These are phyloP conservation scores for Atta colombica DNA, from an alignment of 1,140 invertebrate genomes.

Conservation along the genomic window DNA sequence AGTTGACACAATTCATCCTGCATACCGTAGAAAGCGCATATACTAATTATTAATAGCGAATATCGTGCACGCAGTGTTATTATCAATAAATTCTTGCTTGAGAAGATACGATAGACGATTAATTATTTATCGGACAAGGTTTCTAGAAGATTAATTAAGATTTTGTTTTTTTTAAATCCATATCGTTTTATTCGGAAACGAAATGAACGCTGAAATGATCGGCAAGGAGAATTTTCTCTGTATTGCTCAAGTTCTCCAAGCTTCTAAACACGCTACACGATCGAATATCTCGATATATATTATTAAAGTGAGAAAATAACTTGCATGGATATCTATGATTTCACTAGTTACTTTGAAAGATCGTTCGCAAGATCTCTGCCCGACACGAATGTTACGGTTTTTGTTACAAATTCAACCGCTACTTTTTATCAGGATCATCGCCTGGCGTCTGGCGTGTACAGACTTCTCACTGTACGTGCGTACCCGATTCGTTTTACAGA, in stretches of 20 bases:
- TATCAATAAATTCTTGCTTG: conserved; percentile 40
- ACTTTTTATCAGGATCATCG: conserved; percentile 44
- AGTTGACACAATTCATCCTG: conserved; percentile 85
- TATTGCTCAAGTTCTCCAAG: neutral
- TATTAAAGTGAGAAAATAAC: neutral
- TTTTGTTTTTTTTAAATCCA: neutral
- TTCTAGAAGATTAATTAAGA: conserved; percentile 7
- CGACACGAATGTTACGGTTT: conserved; percentile 26
- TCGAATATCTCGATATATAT: neutral
- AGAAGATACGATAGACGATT: conserved; percentile 46
- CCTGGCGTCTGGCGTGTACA: neutral
- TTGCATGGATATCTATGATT: conserved; percentile 14
- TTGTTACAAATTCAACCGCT: conserved; percentile 14
- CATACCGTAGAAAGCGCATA: neutral
- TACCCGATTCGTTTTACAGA: conserved; percentile 30
- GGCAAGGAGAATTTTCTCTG: neutral
- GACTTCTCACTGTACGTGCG: conserved; percentile 22
- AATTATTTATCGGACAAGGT: conserved; percentile 63
- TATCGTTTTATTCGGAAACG: neutral
- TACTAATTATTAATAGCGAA: conserved; percentile 6
- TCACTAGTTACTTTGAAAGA: neutral
- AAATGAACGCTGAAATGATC: neutral
- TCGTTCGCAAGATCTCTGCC: conserved; percentile 25
- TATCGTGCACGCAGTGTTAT: neutral
- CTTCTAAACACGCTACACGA: neutral